Base-by-base conservation (phyloP, 2,888 invertebrate species). In the Cephonodes hylas region DNA sequence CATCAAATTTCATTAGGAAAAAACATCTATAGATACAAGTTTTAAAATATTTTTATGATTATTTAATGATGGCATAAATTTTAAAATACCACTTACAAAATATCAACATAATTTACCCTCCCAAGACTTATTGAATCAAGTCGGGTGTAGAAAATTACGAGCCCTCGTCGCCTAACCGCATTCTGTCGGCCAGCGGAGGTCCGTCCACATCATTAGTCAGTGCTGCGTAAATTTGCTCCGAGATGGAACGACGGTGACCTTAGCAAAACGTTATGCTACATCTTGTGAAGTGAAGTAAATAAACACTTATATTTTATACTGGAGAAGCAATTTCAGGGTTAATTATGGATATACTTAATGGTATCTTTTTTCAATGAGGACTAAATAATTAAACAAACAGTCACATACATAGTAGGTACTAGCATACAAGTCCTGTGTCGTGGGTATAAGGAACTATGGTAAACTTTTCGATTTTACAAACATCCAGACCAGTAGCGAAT, bases 101-200 rank as follows among this genome's bases (percentile, higher is more conserved):
- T 53, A 48, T 53, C 10, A 53, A 31, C 27, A 57, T 31, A 67
- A 46, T 62, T 65, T 61, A 67, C 67, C 68, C 71, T 71, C 67
- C 66, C 68, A 65, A 68, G 34, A 58, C 60, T 63, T 63, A 63
- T 62, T 65, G 63, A 62, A 63, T 65, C 46, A 53, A 62, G 34
- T 60, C 58, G 53, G 53, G 60, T 53, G 61, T 60, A 48, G 53
- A 63, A 63, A 65, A 65, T 63, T 61, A 60, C 63, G 58, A 63
- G 48, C 48, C 27, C 53, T 44, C 42, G 62, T 22, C 61, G 58
- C 48, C 25, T 62, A 65, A 61, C 63, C 65, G 48, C 63, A 42
- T 60, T 62, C 58, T 46, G 53, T 53, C 42, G 60, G 58, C 10
- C 31, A 31, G 58, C 34, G n/a, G n/a, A n/a, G 13, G 7, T 34